A percentile compares a stretch with the other conserved stretches of the same genome.
These are phyloP conservation scores for Mylabris phalerata DNA, from an alignment of 1,140 invertebrate species.

Conservation along the genomic window DNA sequence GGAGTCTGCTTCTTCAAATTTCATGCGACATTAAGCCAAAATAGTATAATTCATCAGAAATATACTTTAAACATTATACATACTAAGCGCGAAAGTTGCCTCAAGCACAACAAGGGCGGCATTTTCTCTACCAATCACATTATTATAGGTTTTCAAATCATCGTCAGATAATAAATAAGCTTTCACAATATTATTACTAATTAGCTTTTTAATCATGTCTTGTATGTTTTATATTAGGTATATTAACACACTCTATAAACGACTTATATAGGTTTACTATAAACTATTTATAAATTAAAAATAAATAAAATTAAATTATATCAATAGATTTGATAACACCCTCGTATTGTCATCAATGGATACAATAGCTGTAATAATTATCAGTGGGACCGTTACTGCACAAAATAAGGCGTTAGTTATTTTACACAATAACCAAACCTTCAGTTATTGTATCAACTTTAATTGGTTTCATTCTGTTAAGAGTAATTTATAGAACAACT, in stretches of 20 bases:
- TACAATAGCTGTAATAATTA: background rate
- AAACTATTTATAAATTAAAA: background rate
- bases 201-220: conserved; percentile 1
- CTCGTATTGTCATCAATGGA: background rate
- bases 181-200: conserved; percentile 8
- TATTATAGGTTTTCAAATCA: conserved; percentile 13
- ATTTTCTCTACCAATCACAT: conserved; percentile 13
- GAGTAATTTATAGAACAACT: conserved; percentile 1
- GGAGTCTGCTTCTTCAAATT: conserved; percentile 37
- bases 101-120: conserved; percentile 11
- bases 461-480: background rate
- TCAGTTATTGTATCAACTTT: no score
- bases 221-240: no score
- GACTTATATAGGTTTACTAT: no score
- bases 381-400: background rate
- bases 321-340: background rate
- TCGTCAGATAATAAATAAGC: conserved; percentile 14
- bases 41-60: conserved; percentile 36
- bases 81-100: no score
- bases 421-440: no score
- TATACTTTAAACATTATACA: conserved; percentile 10
- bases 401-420: conserved; percentile 3
- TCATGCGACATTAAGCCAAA: conserved; percentile 41
- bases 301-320: conserved; percentile 1
- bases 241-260: no score